Base-by-base conservation (phyloP, 1,140 invertebrate genomes). In the Penaeus indicus region DNA sequence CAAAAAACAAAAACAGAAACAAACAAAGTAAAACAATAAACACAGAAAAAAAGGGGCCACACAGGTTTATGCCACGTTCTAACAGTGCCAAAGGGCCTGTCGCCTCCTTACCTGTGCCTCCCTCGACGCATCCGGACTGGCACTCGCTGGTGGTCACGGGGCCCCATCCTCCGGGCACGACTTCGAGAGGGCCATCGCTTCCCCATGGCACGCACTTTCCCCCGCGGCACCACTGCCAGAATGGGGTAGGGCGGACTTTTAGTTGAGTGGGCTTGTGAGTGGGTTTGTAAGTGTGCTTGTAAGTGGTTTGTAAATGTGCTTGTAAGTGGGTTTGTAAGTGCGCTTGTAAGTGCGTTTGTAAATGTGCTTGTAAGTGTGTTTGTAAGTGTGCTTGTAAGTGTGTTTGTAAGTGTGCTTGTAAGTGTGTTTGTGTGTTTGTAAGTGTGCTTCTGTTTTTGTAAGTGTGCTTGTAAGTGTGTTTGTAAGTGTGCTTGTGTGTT, bases 41-140 rank as follows among this genome's bases (percentile, higher is more conserved):
- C 47, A 7, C 11, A 47, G 7, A 47, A 47, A 32, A 32, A 1
- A 2, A n/a, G n/a, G n/a, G n/a, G n/a, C n/a, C n/a, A 2, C 32
- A 32, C 32, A 32, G 32, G 32, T 2, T 2, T 32, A 32, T 32
- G 32, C 32, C 32, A 32, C 32, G 32, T 32, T 32, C 32, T 2
- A 32, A 32, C 32, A 32, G 32, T 32, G 32, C 32, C 32, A 32
- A 32, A 32, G 32, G 32, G 32, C 32, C 38, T 38, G 38, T 3
- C 7, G 4, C 5, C 38, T 38, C 18, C 77, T 69, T 69, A 93
- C 93, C 95, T 91, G 93, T 94, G 0, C 94, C 94, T 67, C 94
- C 94, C n/a, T 93, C 89, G 0, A 96, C 94, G 90, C 96, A 96
- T 11, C 95, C 96, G 1, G 96, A 96, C 3, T 91, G 93, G 91